phyloP scores from a whole-genome alignment of 2,113 vertebrate species.

The Rhinopithecus roxellana region DNA sequence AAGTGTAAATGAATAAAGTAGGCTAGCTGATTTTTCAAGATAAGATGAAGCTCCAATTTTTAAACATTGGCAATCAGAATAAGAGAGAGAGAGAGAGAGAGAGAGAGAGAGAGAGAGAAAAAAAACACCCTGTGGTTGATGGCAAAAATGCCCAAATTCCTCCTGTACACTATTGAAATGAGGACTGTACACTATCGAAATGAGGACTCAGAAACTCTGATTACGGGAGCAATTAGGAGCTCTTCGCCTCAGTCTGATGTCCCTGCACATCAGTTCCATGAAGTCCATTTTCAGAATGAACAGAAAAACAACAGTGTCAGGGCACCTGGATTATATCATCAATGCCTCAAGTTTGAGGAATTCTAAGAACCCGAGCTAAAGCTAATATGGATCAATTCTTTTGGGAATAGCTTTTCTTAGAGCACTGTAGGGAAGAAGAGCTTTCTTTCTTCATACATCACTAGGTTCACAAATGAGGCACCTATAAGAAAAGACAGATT shows the following conservation, averaged over 20 bases:
- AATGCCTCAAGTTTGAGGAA: background rate
- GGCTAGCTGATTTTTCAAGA: background rate
- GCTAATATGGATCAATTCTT: background rate
- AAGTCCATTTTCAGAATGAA: constrained; percentile 14
- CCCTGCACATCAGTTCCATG: background rate
- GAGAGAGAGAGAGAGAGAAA: background rate
- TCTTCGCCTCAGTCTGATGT: background rate
- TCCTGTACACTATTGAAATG: background rate
- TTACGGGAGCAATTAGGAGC: background rate
- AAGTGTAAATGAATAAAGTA: background rate
- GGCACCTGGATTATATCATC: background rate
- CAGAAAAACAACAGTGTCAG: background rate
- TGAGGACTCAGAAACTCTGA: background rate
- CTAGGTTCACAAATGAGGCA: background rate
- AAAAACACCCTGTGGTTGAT: background rate
- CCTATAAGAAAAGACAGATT: background rate
- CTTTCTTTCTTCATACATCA: background rate
- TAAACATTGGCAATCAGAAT: background rate
- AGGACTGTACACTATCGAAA: background rate
- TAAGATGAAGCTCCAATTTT: background rate
- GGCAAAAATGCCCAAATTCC: background rate
- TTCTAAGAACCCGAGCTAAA: background rate
- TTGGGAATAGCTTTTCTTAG: background rate
- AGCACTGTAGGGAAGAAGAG: background rate
- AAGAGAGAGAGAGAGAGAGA: background rate